Evolutionary conservation across 2,888 invertebrate species (phyloP).

Genomic region (Parasteatoda lunata): DNA sequence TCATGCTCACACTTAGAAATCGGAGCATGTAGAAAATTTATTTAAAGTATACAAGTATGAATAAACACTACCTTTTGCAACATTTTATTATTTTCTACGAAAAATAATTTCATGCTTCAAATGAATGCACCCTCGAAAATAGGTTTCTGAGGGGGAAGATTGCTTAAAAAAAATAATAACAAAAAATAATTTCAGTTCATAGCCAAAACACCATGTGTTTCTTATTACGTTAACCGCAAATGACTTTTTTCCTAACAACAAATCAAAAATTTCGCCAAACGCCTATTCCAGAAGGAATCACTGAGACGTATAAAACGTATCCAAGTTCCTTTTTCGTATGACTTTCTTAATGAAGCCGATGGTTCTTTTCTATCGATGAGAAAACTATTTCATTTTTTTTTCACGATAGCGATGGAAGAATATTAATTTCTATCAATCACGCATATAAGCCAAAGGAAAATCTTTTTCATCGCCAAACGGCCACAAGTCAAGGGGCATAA

Average conservation of each 20-base stretch:
- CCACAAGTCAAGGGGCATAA: conserved; percentile 3
- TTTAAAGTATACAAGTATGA: neutral
- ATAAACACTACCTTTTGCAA: neutral
- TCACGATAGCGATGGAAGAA: neutral
- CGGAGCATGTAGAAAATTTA: neutral
- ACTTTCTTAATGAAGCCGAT: conserved; percentile 5
- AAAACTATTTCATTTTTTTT: neutral
- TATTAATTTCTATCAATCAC: conserved; percentile 5
- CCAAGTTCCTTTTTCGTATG: conserved; percentile 1
- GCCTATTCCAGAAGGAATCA: neutral
- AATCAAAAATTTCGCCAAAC: neutral
- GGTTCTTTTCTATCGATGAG: conserved; percentile 2
- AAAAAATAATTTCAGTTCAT: neutral
- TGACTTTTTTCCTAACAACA: neutral
- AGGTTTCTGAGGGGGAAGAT: neutral
- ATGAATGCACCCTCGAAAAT: conserved; percentile 2
- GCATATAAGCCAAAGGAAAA: conserved; percentile 1
- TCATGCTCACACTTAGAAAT: neutral
- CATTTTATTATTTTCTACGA: neutral
- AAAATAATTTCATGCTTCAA: conserved; percentile 5
- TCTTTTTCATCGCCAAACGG: neutral
- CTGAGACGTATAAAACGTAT: neutral
- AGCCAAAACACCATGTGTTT: conserved; percentile 5
- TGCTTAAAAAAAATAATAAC: neutral
- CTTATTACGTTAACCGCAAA: conserved; percentile 5